phyloP scores from a whole-genome alignment of 2,888 invertebrate genomes.

The Troides aeacus region DNA sequence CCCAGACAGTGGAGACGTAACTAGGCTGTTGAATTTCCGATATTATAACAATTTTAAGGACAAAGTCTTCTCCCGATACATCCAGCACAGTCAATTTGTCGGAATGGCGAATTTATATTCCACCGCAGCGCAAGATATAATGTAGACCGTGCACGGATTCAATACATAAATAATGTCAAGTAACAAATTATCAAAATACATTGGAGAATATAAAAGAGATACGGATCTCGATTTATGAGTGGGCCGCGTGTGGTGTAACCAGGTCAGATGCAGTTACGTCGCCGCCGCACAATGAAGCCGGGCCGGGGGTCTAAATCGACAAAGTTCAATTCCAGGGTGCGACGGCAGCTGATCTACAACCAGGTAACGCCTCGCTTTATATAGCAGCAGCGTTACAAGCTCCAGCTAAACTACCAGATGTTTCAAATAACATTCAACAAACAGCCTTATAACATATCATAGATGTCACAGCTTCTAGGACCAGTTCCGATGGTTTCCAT shows the following conservation, averaged over 20 bases:
- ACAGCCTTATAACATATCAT: too few relatives aligned
- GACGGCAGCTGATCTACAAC: slow-evolving; percentile 29
- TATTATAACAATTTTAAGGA: too few relatives aligned
- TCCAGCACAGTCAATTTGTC: too few relatives aligned
- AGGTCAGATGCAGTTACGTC: slow-evolving; percentile 29
- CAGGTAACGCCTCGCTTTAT: not conserved
- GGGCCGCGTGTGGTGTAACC: slow-evolving; percentile 14
- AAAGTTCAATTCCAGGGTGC: slow-evolving; percentile 31
- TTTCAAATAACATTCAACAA: too few relatives aligned
- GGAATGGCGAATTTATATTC: too few relatives aligned
- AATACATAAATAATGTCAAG: slow-evolving; percentile 8
- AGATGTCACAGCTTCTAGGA: too few relatives aligned
- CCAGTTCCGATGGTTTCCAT: too few relatives aligned
- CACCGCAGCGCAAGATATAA: too few relatives aligned
- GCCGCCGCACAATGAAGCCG: slow-evolving; percentile 27
- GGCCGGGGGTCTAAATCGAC: slow-evolving; percentile 30
- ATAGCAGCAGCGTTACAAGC: too few relatives aligned
- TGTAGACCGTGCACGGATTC: not conserved
- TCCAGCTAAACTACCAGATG: too few relatives aligned
- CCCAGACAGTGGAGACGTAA: too few relatives aligned
- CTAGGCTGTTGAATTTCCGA: not conserved
- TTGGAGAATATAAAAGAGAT: slow-evolving; percentile 22
- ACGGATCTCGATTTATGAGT: slow-evolving; percentile 23
- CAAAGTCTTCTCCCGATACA: too few relatives aligned
- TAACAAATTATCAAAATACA: slow-evolving; percentile 21